These are phyloP conservation scores for Noctua janthe DNA, from an alignment of 2,888 invertebrate genomes.

Conservation along the genomic window DNA sequence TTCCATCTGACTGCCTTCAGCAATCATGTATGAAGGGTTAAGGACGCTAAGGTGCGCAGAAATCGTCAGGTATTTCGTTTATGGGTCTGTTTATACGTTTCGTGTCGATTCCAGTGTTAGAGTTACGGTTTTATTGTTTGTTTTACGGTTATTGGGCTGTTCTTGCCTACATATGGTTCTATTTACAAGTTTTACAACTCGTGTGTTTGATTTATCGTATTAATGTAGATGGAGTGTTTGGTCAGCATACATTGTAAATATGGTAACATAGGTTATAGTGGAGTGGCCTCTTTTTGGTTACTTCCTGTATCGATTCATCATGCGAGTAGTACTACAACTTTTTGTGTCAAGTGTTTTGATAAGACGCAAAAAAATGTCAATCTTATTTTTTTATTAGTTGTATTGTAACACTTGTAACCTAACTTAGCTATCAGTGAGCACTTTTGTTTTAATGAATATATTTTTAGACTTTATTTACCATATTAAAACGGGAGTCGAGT, in stretches of 20 bases:
- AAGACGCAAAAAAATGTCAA: conserved; percentile 22
- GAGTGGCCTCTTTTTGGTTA: not conserved
- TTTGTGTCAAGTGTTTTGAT: conserved; percentile 22
- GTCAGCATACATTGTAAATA: not conserved
- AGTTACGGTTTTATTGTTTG: conserved; percentile 48
- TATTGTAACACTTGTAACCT: not conserved
- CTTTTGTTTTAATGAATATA: not conserved
- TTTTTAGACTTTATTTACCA: not conserved
- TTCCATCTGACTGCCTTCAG: conserved; percentile 28
- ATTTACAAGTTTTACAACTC: conserved; percentile 52
- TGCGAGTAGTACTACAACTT: not conserved
- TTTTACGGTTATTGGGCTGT: conserved; percentile 50
- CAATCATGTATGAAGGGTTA: conserved; percentile 75
- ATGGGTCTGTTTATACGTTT: conserved; percentile 12
- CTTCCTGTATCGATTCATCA: conserved; percentile 34
- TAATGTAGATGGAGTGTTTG: conserved; percentile 21
- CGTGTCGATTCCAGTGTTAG: not conserved
- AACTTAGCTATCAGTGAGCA: not conserved
- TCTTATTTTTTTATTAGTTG: not conserved
- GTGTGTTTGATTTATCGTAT: conserved; percentile 21
- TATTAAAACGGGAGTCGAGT: not conserved
- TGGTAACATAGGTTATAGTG: not conserved
- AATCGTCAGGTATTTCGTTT: conserved; percentile 70
- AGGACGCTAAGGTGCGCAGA: conserved; percentile 71
- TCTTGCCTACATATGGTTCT: conserved; percentile 22